phyloP scores from a whole-genome alignment of 2,797 vertebrate species.

The Enteromius anoplus region DNA sequence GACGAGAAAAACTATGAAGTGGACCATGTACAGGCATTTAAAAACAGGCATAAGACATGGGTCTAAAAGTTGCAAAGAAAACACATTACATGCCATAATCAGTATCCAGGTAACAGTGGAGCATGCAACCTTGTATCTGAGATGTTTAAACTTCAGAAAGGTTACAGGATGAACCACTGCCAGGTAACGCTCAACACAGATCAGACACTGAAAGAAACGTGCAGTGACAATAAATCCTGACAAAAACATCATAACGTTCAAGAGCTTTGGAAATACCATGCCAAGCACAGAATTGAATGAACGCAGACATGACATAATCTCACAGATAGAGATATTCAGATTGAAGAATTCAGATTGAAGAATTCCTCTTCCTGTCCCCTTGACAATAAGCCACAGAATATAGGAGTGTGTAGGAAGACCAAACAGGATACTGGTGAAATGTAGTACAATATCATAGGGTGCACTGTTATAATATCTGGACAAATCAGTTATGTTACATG shows the following conservation, averaged over 20 bases:
- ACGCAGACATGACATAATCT: not conserved
- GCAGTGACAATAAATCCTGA: not conserved
- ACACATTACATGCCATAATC: not conserved
- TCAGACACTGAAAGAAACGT: slow-evolving; percentile 34
- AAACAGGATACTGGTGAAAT: not conserved
- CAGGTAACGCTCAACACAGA: slow-evolving; percentile 46
- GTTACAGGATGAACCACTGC: slow-evolving; percentile 51
- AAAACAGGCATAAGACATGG: not conserved
- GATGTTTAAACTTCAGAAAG: slow-evolving; percentile 39
- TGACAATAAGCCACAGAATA: slow-evolving; percentile 3
- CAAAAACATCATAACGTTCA: not conserved
- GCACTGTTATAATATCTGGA: not conserved
- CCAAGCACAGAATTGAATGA: not conserved
- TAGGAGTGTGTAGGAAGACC: slow-evolving; percentile 6
- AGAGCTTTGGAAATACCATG: rapidly evolving
- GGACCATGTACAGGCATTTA: not conserved
- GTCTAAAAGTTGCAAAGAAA: not conserved
- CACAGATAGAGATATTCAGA: slow-evolving; percentile 7
- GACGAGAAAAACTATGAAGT: slow-evolving; percentile 4
- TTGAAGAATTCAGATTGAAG: slow-evolving; percentile 8
- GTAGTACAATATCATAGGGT: not conserved
- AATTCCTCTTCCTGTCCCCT: not conserved
- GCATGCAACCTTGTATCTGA: slow-evolving; percentile 48
- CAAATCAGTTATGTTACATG: not conserved
- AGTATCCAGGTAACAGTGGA: slow-evolving; percentile 21